These are phyloP conservation scores for Erpornis zantholeuca DNA, from an alignment of 2,113 vertebrate genomes.

Conservation along the genomic window DNA sequence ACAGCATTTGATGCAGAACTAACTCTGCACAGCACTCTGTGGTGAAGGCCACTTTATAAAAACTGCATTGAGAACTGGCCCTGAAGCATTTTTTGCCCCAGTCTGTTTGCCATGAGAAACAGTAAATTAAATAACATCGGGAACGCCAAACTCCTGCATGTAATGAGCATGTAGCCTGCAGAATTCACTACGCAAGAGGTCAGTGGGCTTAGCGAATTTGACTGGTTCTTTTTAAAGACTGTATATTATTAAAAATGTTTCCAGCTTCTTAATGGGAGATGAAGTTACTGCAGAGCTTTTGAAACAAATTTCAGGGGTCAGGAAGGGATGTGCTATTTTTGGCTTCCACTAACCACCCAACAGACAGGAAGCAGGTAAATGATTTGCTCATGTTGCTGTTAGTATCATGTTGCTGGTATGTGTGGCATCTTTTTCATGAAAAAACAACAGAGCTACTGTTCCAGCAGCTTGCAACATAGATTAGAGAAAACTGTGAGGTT, in stretches of 20 bases:
- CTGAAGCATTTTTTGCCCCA: background rate
- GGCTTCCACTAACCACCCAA: background rate
- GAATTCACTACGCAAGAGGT: background rate
- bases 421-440: background rate
- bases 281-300: background rate
- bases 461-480: background rate
- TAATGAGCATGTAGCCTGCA: background rate
- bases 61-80: background rate
- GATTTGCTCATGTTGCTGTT: background rate
- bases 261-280: background rate
- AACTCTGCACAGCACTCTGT: background rate
- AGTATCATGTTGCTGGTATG: background rate
- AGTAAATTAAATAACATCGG: background rate
- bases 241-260: background rate
- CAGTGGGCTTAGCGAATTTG: background rate
- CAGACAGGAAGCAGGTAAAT: background rate
- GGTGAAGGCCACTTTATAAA: background rate
- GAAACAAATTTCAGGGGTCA: background rate
- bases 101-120: background rate
- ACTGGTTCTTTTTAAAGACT: background rate
- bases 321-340: background rate
- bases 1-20: constrained; percentile 6
- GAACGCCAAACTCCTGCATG: accelerated
- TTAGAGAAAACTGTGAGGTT: background rate
- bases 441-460: background rate